Percentiles rank a stretch among this genome's conserved stretches.
phyloP scores from a whole-genome alignment of 2,113 vertebrate species.

The Gadus macrocephalus region DNA sequence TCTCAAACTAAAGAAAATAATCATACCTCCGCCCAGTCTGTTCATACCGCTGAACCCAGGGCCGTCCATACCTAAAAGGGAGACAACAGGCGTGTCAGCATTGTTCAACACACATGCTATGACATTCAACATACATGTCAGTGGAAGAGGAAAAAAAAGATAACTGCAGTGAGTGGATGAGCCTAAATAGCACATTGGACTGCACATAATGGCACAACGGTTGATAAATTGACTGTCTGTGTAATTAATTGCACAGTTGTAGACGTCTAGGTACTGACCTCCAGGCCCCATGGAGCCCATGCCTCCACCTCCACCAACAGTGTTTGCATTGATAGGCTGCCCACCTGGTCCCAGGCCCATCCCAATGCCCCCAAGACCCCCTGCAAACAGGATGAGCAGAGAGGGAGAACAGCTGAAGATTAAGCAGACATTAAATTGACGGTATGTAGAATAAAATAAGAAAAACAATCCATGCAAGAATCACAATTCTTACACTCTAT shows the following conservation, averaged over 20 bases:
- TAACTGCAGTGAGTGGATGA: too few species aligned
- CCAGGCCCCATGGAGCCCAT: conserved; percentile 86
- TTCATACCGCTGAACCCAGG: conserved; percentile 88
- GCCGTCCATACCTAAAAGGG: conserved; percentile 79
- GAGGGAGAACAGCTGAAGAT: too few species aligned
- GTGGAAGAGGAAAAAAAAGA: too few species aligned
- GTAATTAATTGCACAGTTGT: background rate
- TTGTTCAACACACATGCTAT: too few species aligned
- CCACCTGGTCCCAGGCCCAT: conserved; percentile 97
- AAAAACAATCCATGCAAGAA: too few species aligned
- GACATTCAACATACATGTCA: too few species aligned
- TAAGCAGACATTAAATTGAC: too few species aligned
- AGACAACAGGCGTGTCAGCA: background rate
- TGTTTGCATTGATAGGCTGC: conserved; percentile 92
- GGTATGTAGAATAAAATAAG: too few species aligned
- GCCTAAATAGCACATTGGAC: too few species aligned
- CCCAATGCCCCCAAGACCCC: conserved; percentile 92
- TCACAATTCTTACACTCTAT: too few species aligned
- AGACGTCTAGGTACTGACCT: conserved; percentile 74
- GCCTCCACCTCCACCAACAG: conserved; percentile 77
- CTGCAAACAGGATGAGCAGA: conserved; percentile 59
- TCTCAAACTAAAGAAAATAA: background rate
- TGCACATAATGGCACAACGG: too few species aligned
- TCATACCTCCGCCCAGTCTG: conserved; percentile 80
- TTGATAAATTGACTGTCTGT: background rate